phyloP scores from a whole-genome alignment of 1,140 invertebrate species.

The Lepidurus arcticus region DNA sequence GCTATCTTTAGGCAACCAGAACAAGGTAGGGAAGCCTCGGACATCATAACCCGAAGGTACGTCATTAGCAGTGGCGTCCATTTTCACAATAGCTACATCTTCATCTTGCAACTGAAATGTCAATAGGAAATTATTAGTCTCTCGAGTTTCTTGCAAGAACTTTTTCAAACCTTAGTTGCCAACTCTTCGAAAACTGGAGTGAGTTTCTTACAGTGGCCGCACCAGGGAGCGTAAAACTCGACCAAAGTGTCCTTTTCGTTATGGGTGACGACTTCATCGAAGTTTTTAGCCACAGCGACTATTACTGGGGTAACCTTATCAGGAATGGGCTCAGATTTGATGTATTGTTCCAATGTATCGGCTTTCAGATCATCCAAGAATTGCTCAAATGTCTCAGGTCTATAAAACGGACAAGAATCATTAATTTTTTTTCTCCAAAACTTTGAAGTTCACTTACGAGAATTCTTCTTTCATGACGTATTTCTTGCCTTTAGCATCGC shows the following conservation, averaged over 20 bases:
- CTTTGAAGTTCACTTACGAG: constrained; percentile 51
- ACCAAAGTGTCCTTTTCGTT: constrained; percentile 88
- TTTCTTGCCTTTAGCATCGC: constrained; percentile 77
- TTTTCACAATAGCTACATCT: constrained; percentile 88
- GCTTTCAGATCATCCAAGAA: constrained; percentile 82
- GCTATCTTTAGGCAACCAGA: constrained; percentile 81
- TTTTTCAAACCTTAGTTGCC: constrained; percentile 66
- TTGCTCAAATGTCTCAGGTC: constrained; percentile 75
- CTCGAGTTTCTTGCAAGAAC: background rate
- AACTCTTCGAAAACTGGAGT: constrained; percentile 91
- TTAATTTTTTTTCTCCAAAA: no score
- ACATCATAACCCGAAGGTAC: constrained; percentile 89
- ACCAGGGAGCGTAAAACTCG: constrained; percentile 99
- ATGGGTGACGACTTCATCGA: constrained; percentile 89
- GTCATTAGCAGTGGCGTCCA: constrained; percentile 98
- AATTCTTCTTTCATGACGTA: constrained; percentile 88
- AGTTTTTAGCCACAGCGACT: constrained; percentile 93
- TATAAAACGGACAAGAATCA: constrained; percentile 45
- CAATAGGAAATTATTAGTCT: background rate
- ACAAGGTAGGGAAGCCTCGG: constrained; percentile 94
- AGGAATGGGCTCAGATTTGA: constrained; percentile 93
- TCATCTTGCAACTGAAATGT: constrained; percentile 67
- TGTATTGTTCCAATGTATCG: constrained; percentile 78
- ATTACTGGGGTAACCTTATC: constrained; percentile 80
- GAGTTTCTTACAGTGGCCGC: constrained; percentile 96